phyloP scores from a whole-genome alignment of 1,140 invertebrate species.

The Lamellibrachia luymesi region DNA sequence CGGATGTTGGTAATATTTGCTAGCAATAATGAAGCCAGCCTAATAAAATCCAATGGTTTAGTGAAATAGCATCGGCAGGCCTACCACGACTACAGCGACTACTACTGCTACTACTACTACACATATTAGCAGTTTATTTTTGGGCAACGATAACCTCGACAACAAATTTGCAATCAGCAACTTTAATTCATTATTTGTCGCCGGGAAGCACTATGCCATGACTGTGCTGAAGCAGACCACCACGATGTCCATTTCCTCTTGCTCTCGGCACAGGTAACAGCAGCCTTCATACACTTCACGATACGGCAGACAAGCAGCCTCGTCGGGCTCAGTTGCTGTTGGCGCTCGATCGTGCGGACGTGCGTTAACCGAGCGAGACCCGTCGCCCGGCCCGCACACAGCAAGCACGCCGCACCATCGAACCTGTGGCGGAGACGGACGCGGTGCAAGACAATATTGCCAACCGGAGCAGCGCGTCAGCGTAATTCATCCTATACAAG shows the following conservation, averaged over 20 bases:
- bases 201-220: background rate
- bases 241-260: background rate
- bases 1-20: too few relatives aligned
- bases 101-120: background rate
- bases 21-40: too few relatives aligned
- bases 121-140: background rate
- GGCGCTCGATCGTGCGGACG: background rate
- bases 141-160: background rate
- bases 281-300: background rate
- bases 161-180: background rate
- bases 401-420: background rate
- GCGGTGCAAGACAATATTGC: background rate
- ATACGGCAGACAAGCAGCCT: background rate
- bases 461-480: background rate
- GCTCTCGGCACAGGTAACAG: background rate
- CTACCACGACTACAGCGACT: too few relatives aligned
- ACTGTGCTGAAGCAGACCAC: background rate
- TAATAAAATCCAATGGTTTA: too few relatives aligned
- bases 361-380: background rate
- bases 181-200: background rate
- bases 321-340: background rate
- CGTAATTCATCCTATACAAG: slow-evolving; percentile 1
- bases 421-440: background rate
- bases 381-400: too few relatives aligned
- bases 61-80: too few relatives aligned